Evolutionary conservation across 2,113 vertebrate species (phyloP).

Genomic region (Anguilla rostrata): DNA sequence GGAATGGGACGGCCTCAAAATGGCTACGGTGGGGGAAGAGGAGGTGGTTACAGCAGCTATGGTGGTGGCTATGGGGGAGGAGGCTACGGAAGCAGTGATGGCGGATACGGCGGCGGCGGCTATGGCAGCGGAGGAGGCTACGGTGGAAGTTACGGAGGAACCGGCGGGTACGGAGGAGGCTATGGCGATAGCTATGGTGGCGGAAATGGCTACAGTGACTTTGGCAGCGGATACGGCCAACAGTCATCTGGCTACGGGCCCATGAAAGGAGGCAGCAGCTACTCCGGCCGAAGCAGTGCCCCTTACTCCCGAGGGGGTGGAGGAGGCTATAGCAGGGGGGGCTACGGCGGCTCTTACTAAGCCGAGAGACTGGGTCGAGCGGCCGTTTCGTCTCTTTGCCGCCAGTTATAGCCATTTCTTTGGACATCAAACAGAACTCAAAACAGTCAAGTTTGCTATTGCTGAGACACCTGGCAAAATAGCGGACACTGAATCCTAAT

Average conservation of each 20-base stretch:
- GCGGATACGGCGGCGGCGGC: conserved; percentile 56
- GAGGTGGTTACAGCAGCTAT: conserved; percentile 65
- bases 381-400: background rate
- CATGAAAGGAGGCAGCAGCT: conserved; percentile 81
- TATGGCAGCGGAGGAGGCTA: conserved; percentile 47
- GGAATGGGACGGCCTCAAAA: conserved; percentile 48
- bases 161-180: conserved; percentile 54
- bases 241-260: conserved; percentile 86
- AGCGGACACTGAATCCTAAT: conserved; percentile 52
- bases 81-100: conserved; percentile 47
- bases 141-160: conserved; percentile 73
- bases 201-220: conserved; percentile 88
- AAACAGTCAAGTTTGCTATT: conserved; percentile 45
- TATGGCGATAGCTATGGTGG: conserved; percentile 77
- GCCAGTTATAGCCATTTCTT: conserved; percentile 19
- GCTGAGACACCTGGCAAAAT: conserved; percentile 58
- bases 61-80: conserved; percentile 50
- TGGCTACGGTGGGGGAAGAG: conserved; percentile 58
- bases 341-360: conserved; percentile 58
- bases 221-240: conserved; percentile 84
- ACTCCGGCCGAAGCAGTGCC: conserved; percentile 79
- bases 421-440: conserved; percentile 13
- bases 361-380: conserved; percentile 36
- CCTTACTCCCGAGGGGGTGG: conserved; percentile 84
- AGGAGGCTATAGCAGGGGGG: conserved; percentile 62